Conservation (phyloP, 2,113 vertebrate genomes). For the Verasper variegatus region DNA sequence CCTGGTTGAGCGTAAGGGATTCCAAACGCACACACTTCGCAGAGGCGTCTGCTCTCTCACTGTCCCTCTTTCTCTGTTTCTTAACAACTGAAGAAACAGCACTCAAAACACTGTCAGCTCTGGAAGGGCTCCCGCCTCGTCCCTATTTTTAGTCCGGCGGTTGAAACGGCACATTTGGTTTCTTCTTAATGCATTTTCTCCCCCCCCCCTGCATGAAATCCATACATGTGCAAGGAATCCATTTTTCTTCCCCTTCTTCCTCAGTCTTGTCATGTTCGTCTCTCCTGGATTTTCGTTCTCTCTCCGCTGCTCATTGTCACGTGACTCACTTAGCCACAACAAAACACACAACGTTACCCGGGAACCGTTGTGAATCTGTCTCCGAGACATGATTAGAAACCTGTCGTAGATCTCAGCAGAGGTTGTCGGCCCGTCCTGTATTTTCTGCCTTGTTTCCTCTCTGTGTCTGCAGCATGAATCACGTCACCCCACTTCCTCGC, state of each 20-base stretch:
- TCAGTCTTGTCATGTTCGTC: slow-evolving; percentile 20
- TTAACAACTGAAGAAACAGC: slow-evolving; percentile 54
- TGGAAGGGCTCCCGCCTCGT: slow-evolving; percentile 45
- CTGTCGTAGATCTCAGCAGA: slow-evolving; percentile 18
- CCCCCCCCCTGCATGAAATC: slow-evolving; percentile 34
- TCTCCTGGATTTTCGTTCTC: slow-evolving; percentile 16
- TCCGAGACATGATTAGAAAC: slow-evolving; percentile 31
- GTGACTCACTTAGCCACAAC: slow-evolving; percentile 20
- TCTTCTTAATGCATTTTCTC: slow-evolving; percentile 31
- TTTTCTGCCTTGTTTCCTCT: slow-evolving; percentile 7
- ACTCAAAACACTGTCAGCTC: slow-evolving; percentile 60
- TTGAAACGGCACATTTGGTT: slow-evolving; percentile 42
- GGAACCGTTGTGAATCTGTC: slow-evolving; percentile 37
- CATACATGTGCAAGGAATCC: slow-evolving; percentile 13
- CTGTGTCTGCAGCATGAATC: slow-evolving; percentile 30
- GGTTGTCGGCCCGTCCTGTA: slow-evolving; percentile 16
- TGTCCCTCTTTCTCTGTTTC: slow-evolving; percentile 38
- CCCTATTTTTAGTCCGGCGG: slow-evolving; percentile 67
- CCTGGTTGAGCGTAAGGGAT: slow-evolving; percentile 44
- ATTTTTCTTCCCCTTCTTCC: background rate
- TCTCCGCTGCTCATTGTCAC: slow-evolving; percentile 1
- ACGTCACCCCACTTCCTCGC: slow-evolving; percentile 19
- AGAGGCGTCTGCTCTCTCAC: slow-evolving; percentile 36
- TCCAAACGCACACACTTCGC: slow-evolving; percentile 44
- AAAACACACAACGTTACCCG: slow-evolving; percentile 16